Conservation (phyloP, 2,113 vertebrate genomes). For the Archocentrus centrarchus region DNA sequence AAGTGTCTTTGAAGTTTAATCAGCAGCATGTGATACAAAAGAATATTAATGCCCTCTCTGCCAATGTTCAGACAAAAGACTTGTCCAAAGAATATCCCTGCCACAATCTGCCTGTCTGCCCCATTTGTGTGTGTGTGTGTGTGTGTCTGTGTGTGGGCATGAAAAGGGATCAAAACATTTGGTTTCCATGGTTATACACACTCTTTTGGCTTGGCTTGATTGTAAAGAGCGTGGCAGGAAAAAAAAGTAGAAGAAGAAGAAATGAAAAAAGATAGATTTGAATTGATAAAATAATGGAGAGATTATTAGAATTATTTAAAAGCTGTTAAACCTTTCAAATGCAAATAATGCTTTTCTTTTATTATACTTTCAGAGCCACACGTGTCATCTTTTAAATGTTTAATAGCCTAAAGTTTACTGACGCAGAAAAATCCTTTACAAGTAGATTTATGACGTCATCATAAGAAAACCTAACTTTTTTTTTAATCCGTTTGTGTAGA, state of each 20-base stretch:
- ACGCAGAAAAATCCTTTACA: neutral
- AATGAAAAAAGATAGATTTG: neutral
- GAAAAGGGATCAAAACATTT: conserved; percentile 55
- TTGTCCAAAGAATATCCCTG: conserved; percentile 45
- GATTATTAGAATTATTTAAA: neutral
- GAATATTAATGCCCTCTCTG: conserved; percentile 74
- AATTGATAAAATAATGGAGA: neutral
- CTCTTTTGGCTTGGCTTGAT: conserved; percentile 63
- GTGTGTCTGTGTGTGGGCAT: conserved; percentile 55
- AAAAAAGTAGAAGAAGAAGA: neutral
- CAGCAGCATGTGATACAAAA: conserved; percentile 63
- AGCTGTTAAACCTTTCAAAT: neutral
- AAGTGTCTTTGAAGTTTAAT: conserved; percentile 63
- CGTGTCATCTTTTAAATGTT: neutral
- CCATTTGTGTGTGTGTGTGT: conserved; percentile 40
- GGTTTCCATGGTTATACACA: conserved; percentile 74
- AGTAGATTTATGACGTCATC: neutral
- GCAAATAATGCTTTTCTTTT: neutral
- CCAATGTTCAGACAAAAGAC: conserved; percentile 62
- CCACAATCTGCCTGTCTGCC: conserved; percentile 36
- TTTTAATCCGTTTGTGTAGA: neutral
- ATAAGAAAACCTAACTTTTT: neutral
- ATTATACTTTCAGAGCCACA: neutral
- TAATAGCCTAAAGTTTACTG: neutral
- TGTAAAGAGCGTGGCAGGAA: conserved; percentile 43